Evolutionary conservation across 2,888 invertebrate genomes (phyloP).

Genomic region (Morpho helenor): DNA sequence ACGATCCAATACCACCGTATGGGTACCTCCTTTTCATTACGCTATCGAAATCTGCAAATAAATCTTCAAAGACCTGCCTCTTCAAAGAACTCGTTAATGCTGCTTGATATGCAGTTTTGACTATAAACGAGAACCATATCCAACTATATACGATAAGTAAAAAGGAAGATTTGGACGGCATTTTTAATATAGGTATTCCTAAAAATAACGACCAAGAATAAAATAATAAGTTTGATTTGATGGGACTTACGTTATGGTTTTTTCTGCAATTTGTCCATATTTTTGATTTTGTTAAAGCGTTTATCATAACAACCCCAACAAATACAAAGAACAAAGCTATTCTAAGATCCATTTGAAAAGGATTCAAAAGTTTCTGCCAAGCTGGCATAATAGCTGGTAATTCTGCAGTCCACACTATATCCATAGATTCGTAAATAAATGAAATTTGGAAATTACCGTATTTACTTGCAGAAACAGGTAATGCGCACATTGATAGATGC

Average conservation of each 20-base stretch:
- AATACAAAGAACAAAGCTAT: constrained; percentile 40
- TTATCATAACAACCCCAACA: constrained; percentile 38
- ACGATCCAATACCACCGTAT: constrained; percentile 42
- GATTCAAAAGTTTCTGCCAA: constrained; percentile 51
- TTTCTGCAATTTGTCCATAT: constrained; percentile 34
- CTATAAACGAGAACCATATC: constrained; percentile 50
- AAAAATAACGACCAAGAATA: constrained; percentile 50
- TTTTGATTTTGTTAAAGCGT: constrained; percentile 35
- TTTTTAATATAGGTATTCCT: constrained; percentile 41
- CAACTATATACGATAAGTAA: constrained; percentile 40
- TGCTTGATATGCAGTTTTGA: constrained; percentile 52
- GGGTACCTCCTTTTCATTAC: constrained; percentile 34
- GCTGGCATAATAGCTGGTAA: constrained; percentile 39
- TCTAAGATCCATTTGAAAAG: constrained; percentile 39
- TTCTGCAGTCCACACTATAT: constrained; percentile 50
- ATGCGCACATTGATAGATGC: constrained; percentile 44
- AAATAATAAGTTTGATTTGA: constrained; percentile 45
- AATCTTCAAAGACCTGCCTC: constrained; percentile 34
- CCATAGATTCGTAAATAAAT: constrained; percentile 46
- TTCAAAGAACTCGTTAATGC: constrained; percentile 46
- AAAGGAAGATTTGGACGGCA: constrained; percentile 38
- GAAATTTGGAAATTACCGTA: constrained; percentile 56
- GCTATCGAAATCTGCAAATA: constrained; percentile 36
- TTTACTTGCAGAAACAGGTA: constrained; percentile 41
- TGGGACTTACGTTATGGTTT: constrained; percentile 33